Base-by-base conservation (phyloP, 2,888 invertebrate species). In the Stegana nigrithorax region DNA sequence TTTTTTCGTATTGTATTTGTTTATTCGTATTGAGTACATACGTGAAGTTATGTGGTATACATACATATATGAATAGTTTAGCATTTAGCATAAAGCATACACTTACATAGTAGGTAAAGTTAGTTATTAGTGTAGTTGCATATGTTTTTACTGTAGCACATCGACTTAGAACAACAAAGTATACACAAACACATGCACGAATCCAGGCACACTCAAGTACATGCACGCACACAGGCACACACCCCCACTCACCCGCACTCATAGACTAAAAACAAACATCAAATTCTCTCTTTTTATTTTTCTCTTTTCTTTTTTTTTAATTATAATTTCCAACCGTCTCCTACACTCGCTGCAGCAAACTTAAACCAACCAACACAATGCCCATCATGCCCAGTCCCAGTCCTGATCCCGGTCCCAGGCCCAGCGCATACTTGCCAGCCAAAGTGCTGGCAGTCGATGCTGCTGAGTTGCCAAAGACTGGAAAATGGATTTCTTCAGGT, bases 401-500 rank as follows among this genome's bases (percentile, higher is more conserved):
- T n/a, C n/a, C n/a, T n/a, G n/a, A n/a, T n/a, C n/a, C n/a, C n/a
- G n/a, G n/a, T n/a, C n/a, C n/a, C n/a, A n/a, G n/a, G n/a, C n/a
- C n/a, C n/a, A n/a, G n/a, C n/a, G n/a, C n/a, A n/a, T n/a, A n/a
- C n/a, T n/a, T n/a, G n/a, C n/a, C n/a, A n/a, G n/a, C n/a, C n/a
- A n/a, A n/a, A n/a, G n/a, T n/a, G n/a, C 50, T 8, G 29, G 47
- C 14, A 58, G 21, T 21, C 8, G 45, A 39, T 19, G 60, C 51
- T 19, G 59, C 63, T 10, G 69, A 32, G 7, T 47, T 67, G 56
- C 84, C 85, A 64, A 86, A 86, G 10, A 84, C 84, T 0, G 86
- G 86, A 69, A 86, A 86, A 70, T 86, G 86, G 63, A 86, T 86
- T 73, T 86, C 86, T 69, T 86, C 86, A 45, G 86, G 86, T 62